A percentile compares a stretch with the other conserved stretches of the same genome.
phyloP scores from a whole-genome alignment of 1,140 invertebrate species.

The Daktulosphaira vitifoliae region DNA sequence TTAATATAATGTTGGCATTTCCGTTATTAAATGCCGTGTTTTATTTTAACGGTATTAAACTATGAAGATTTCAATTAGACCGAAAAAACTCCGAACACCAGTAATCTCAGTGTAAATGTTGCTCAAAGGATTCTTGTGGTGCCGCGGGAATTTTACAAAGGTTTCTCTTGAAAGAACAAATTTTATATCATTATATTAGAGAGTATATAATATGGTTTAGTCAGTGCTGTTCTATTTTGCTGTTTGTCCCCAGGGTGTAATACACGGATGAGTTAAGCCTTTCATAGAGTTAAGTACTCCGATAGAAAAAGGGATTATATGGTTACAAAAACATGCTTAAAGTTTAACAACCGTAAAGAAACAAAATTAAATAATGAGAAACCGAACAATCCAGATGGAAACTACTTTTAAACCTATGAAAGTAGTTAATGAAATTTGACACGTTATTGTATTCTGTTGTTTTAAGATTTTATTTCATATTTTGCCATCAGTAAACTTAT shows the following conservation, averaged over 20 bases:
- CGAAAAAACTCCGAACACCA: no score
- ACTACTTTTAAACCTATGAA: constrained; percentile 18
- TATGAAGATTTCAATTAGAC: no score
- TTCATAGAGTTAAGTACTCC: constrained; percentile 32
- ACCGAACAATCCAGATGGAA: background rate
- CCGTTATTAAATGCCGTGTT: no score
- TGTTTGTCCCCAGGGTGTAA: constrained; percentile 13
- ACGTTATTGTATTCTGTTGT: no score
- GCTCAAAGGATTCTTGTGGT: background rate
- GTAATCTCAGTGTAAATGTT: constrained; percentile 18
- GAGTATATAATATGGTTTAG: constrained; percentile 15
- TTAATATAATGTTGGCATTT: no score
- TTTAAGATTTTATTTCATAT: no score
- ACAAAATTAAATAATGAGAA: constrained; percentile 16
- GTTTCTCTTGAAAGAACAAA: constrained; percentile 14
- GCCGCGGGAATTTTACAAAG: background rate
- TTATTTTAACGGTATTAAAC: no score
- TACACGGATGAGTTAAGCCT: constrained; percentile 30
- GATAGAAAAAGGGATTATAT: constrained; percentile 30
- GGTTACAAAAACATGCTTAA: constrained; percentile 29
- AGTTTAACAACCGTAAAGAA: constrained; percentile 12
- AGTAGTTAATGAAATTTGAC: constrained; percentile 2
- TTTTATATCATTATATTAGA: constrained; percentile 30
- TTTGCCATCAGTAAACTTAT: no score
- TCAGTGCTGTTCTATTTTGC: background rate